These are phyloP conservation scores for Colius striatus DNA, from an alignment of 2,113 vertebrate species.

Conservation along the genomic window DNA sequence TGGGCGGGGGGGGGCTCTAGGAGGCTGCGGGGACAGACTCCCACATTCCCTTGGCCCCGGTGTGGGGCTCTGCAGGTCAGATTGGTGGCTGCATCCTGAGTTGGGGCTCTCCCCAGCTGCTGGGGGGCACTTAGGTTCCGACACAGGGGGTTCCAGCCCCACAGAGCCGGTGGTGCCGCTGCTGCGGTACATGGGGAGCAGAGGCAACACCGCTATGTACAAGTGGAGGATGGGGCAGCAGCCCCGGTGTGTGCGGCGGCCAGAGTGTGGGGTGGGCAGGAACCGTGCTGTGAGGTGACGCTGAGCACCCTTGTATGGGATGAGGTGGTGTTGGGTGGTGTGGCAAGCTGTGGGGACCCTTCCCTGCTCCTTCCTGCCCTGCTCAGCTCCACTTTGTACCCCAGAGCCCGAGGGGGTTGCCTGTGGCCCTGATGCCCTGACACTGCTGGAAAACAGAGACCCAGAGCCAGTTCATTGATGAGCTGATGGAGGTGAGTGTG, in stretches of 20 bases:
- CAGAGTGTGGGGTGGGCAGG: neutral
- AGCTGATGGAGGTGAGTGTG: constrained; percentile 90
- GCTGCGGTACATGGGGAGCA: constrained; percentile 76
- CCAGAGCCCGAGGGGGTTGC: constrained; percentile 88
- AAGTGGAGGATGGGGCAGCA: constrained; percentile 85
- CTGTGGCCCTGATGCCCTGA: constrained; percentile 86
- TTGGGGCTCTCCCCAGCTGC: neutral
- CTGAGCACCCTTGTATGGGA: neutral
- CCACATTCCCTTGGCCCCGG: rapidly evolving
- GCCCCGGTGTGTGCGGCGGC: constrained; percentile 80
- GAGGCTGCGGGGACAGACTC: neutral
- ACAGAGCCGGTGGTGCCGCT: constrained; percentile 80
- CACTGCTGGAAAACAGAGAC: constrained; percentile 87
- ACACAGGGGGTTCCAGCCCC: constrained; percentile 69
- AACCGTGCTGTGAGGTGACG: constrained; percentile 12
- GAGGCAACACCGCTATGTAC: constrained; percentile 85
- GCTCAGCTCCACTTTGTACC: neutral
- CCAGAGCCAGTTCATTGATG: constrained; percentile 89
- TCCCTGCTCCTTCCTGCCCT: neutral
- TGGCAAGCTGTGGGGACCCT: rapidly evolving
- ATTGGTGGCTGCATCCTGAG: neutral
- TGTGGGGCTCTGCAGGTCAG: neutral
- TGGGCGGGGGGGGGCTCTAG: constrained; percentile 44
- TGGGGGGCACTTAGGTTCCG: too few relatives aligned
- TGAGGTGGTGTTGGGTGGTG: neutral